Evolutionary conservation across 2,113 vertebrate genomes (phyloP).

Genomic region (Zosterops borbonicus): DNA sequence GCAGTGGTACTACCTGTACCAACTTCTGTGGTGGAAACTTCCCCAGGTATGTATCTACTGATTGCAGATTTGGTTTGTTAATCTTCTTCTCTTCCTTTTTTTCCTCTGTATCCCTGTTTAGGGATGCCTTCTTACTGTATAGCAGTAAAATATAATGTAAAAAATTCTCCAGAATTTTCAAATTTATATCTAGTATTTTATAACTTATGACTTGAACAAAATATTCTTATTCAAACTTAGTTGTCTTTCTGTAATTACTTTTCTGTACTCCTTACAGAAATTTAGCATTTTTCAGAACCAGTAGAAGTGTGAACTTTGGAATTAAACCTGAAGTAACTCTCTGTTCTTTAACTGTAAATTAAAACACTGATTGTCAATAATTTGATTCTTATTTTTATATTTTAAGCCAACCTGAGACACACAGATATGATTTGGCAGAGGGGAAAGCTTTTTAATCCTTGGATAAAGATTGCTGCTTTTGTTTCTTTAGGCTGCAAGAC

Average conservation of each 20-base stretch:
- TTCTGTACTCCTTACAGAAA: neutral
- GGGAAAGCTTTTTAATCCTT: neutral
- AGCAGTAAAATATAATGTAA: neutral
- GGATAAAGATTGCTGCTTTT: constrained; percentile 23
- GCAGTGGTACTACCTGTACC: neutral
- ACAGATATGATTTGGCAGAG: neutral
- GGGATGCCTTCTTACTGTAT: neutral
- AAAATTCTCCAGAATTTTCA: neutral
- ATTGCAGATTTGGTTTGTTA: neutral
- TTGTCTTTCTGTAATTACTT: neutral
- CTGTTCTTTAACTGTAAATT: neutral
- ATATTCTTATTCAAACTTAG: neutral
- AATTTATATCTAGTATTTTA: neutral
- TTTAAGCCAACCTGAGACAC: neutral
- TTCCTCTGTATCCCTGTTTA: neutral
- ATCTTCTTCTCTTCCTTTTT: neutral
- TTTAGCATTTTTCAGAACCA: neutral
- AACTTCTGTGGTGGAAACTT: neutral
- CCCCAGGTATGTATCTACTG: neutral
- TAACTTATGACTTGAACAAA: neutral
- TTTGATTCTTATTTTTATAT: neutral
- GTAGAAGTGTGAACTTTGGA: neutral
- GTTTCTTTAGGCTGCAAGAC: constrained; percentile 79
- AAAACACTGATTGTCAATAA: neutral
- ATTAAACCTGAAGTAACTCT: neutral